Conservation (phyloP, 1,140 invertebrate genomes). For the Bombus vancouverensis region DNA sequence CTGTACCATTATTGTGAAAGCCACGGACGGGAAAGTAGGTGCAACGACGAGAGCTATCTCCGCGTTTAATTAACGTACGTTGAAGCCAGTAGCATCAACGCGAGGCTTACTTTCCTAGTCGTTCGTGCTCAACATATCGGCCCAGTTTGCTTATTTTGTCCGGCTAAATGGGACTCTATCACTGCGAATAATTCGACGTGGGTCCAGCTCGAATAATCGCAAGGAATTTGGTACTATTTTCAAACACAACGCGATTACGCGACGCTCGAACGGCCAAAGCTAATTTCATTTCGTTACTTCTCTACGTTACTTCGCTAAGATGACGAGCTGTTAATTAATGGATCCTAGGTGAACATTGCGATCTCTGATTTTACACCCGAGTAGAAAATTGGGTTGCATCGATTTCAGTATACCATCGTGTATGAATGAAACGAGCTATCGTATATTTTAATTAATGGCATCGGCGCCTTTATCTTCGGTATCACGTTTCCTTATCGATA, state of each 20-base stretch:
- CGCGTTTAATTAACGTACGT: slow-evolving; percentile 66
- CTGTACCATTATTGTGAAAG: slow-evolving; percentile 69
- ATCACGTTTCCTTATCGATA: background rate
- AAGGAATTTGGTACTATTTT: background rate
- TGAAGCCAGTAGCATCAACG: slow-evolving; percentile 45
- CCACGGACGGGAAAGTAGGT: slow-evolving; percentile 64
- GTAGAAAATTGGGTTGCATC: slow-evolving; percentile 1
- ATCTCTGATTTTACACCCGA: background rate
- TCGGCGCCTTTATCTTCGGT: background rate
- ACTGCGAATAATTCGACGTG: background rate
- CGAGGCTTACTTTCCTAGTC: slow-evolving; percentile 61
- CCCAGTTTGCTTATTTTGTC: slow-evolving; percentile 30
- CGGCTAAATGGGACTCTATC: slow-evolving; percentile 1
- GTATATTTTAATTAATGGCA: slow-evolving; percentile 24
- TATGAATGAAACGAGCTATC: background rate
- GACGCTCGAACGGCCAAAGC: too few species aligned
- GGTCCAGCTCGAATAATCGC: background rate
- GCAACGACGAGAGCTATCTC: slow-evolving; percentile 63
- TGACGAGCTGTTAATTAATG: background rate
- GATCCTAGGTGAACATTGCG: background rate
- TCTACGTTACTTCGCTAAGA: background rate
- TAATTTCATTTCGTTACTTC: background rate
- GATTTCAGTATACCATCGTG: background rate
- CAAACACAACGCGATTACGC: too few species aligned
- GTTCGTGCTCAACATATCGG: slow-evolving; percentile 26